A percentile compares a stretch with the other conserved stretches of the same genome.
Evolutionary conservation across 2,888 invertebrate genomes (phyloP).

Genomic region (Dorcus parallelipipedus): DNA sequence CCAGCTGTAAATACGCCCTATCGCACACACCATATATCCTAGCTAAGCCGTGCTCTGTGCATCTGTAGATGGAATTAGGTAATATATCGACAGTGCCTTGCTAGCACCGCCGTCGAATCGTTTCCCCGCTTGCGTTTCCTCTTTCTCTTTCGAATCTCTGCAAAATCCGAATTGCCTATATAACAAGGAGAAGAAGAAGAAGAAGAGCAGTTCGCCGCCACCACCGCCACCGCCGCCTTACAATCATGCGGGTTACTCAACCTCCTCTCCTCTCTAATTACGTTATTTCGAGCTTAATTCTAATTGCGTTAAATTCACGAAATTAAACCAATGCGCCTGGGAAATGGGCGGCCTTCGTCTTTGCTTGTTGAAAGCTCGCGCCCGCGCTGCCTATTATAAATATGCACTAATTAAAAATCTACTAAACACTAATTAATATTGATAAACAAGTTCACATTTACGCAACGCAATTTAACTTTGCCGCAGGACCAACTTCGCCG

Average conservation of each 20-base stretch:
- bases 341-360: too few relatives aligned
- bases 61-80: slow-evolving; percentile 3
- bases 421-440: neutral
- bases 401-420: neutral
- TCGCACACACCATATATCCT: slow-evolving; percentile 1
- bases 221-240: slow-evolving; percentile 8
- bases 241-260: slow-evolving; percentile 33
- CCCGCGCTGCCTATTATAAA: neutral
- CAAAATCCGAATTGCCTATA: slow-evolving; percentile 9
- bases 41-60: slow-evolving; percentile 1
- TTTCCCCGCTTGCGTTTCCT: neutral
- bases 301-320: slow-evolving; percentile 37
- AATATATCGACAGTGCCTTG: neutral
- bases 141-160: neutral
- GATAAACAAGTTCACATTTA: neutral
- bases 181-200: neutral
- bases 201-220: neutral
- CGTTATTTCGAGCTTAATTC: slow-evolving; percentile 37
- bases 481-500: neutral
- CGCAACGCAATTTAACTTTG: neutral
- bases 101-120: neutral
- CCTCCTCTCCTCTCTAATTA: slow-evolving; percentile 34
- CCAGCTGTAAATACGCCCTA: slow-evolving; percentile 2
- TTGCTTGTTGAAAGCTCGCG: neutral
- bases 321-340: slow-evolving; percentile 28